Conservation (phyloP, 2,888 invertebrate genomes). For the Heliconius ismenius region DNA sequence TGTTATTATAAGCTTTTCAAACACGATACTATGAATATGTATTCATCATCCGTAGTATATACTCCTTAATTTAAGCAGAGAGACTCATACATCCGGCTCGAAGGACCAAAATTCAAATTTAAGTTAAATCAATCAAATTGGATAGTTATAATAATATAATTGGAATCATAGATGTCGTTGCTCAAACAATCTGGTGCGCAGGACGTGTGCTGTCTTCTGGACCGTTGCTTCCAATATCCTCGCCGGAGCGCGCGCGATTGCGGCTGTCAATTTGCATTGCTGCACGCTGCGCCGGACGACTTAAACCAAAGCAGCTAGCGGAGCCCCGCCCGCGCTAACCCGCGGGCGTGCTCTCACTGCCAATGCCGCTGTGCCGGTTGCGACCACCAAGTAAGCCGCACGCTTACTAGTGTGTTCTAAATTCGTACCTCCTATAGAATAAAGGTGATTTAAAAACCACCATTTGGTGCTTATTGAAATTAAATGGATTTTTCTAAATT, state of each 20-base stretch:
- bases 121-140: not conserved
- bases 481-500: not conserved
- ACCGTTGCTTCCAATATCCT: conserved; percentile 93
- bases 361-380: conserved; percentile 76
- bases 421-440: conserved; percentile 23
- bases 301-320: conserved; percentile 81
- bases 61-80: not conserved
- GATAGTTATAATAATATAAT: conserved; percentile 13
- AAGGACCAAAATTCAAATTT: conserved; percentile 7
- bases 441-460: conserved; percentile 20
- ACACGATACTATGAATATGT: not conserved
- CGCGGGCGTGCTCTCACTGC: conserved; percentile 78
- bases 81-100: conserved; percentile 22
- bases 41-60: not conserved
- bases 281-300: conserved; percentile 90
- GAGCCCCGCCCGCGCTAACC: conserved; percentile 72
- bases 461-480: not conserved
- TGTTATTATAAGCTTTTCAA: conserved; percentile 15
- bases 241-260: conserved; percentile 91
- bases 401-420: conserved; percentile 62
- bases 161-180: conserved; percentile 45
- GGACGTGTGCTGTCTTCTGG: conserved; percentile 93
- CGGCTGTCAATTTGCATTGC: conserved; percentile 94
- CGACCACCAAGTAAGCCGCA: conserved; percentile 80
- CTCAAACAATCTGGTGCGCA: conserved; percentile 79